A percentile compares a stretch with the other conserved stretches of the same genome.
These are phyloP conservation scores for Thunnus albacares DNA, from an alignment of 2,797 vertebrate species.

Conservation along the genomic window DNA sequence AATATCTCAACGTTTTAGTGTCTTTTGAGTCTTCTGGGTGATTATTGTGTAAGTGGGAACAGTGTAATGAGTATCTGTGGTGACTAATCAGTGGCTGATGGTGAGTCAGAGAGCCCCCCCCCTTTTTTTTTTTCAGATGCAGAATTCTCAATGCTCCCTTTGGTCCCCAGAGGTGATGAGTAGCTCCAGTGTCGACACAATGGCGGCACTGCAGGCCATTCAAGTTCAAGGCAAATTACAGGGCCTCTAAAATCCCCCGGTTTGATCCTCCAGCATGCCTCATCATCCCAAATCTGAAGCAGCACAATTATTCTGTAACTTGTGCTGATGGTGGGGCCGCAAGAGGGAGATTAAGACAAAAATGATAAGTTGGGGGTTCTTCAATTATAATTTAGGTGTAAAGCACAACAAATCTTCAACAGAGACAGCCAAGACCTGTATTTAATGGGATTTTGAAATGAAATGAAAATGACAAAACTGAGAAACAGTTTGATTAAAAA, in stretches of 20 bases:
- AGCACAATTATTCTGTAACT: slow-evolving; percentile 36
- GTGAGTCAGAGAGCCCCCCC: slow-evolving; percentile 59
- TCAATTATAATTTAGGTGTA: slow-evolving; percentile 26
- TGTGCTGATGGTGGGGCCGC: slow-evolving; percentile 25
- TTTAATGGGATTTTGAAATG: neutral
- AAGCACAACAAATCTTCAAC: neutral
- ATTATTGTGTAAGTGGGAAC: slow-evolving; percentile 51
- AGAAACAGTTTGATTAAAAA: neutral
- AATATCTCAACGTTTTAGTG: slow-evolving; percentile 24
- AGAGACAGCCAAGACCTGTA: neutral
- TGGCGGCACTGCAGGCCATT: slow-evolving; percentile 49
- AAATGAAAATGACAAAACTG: too few species aligned
- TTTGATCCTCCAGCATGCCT: slow-evolving; percentile 47
- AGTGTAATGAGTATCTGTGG: slow-evolving; percentile 66
- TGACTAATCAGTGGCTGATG: slow-evolving; percentile 67
- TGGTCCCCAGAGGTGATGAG: slow-evolving; percentile 69
- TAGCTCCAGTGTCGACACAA: slow-evolving; percentile 64
- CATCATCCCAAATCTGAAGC: slow-evolving; percentile 34
- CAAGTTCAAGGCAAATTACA: slow-evolving; percentile 53
- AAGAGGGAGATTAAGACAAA: neutral
- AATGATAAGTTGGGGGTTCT: neutral
- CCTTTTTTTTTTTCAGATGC: slow-evolving; percentile 35
- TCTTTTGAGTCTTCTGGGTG: slow-evolving; percentile 32
- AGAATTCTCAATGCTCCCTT: slow-evolving; percentile 41
- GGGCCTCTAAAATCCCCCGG: slow-evolving; percentile 34